Base-by-base conservation (phyloP, 2,113 vertebrate species). In the Callopanchax toddi region DNA sequence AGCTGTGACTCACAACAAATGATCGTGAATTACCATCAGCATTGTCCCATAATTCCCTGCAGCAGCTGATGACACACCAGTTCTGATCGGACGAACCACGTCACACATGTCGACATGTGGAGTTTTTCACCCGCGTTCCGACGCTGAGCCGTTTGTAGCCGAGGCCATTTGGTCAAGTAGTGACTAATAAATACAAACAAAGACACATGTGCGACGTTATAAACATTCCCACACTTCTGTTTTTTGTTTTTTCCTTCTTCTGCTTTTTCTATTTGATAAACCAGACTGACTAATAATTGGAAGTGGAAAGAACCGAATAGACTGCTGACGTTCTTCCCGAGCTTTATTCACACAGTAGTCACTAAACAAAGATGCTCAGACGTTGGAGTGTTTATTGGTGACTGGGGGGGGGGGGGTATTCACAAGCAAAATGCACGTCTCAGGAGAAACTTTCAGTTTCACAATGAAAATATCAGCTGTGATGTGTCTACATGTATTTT, bases 151-250 rank as follows among this genome's bases (percentile, higher is more conserved):
- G 61, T 63, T 61, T 52, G 21, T 15, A 23, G 64, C 54, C 25
- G 64, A 75, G 21, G 59, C 5, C 6, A 3, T 21, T 18, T 11
- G 46, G 53, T 49, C 71, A 51, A 48, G 12, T 18, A 11, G 45
- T 84, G 78, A 87, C 74, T 71, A 68, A 87, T 32, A 7, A 23
- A 67, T 18, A 48, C 52, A 60, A 17, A 78, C 40, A 50, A 54
- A 54, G 46, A 76, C n/a, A 48, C 42, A 60, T 17, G 34, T 16
- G 9, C 32, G 17, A 16, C 5, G 1, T 26, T 50, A 72, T 60
- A 84, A 76, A 82, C 69, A 79, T 12, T 65, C n/a, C 12, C 10
- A 1, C 25, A 84, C 67, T 81, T 86, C 72, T 69, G 52, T 59
- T 44, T 83, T 85, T 83, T 22, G 6, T 13, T 84, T 87, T 71